phyloP scores from a whole-genome alignment of 2,113 vertebrate genomes.

The Apteryx owenii region DNA sequence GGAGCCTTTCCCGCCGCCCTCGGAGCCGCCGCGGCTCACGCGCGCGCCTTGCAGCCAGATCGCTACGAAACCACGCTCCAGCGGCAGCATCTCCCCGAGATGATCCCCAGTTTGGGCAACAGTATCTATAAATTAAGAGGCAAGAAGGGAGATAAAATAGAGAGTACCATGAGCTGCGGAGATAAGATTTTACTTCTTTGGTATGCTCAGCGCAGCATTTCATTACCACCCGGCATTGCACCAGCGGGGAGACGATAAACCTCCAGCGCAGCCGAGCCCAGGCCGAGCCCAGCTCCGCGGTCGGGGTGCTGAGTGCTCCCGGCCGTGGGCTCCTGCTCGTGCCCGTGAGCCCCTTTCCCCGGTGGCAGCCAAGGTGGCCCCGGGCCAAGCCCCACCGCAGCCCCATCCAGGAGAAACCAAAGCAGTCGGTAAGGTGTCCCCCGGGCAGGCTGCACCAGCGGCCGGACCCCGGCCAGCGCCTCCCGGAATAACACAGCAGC shows the following conservation, averaged over 20 bases:
- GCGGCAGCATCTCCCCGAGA: not conserved
- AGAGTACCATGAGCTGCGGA: not conserved
- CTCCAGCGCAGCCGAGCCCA: too few species aligned
- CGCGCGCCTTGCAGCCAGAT: rapidly evolving
- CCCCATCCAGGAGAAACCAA: not conserved
- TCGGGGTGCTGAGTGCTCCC: too few species aligned
- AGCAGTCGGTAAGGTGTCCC: not conserved
- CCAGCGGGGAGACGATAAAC: not conserved
- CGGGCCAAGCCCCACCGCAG: not conserved
- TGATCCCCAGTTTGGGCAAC: rapidly evolving
- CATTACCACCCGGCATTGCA: not conserved
- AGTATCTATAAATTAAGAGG: rapidly evolving
- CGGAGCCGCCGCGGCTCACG: not conserved
- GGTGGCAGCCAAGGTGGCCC: too few species aligned
- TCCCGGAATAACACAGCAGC: too few species aligned
- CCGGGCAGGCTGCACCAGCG: too few species aligned
- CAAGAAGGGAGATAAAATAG: not conserved
- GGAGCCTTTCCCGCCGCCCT: too few species aligned
- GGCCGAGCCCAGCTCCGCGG: too few species aligned
- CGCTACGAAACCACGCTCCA: rapidly evolving
- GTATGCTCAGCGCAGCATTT: not conserved
- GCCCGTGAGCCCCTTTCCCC: too few species aligned
- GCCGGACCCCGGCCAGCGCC: too few species aligned
- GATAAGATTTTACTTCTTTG: not conserved
- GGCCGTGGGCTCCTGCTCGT: too few species aligned